phyloP scores from a whole-genome alignment of 2,113 vertebrate species.

The Phalacrocorax pelagicus region DNA sequence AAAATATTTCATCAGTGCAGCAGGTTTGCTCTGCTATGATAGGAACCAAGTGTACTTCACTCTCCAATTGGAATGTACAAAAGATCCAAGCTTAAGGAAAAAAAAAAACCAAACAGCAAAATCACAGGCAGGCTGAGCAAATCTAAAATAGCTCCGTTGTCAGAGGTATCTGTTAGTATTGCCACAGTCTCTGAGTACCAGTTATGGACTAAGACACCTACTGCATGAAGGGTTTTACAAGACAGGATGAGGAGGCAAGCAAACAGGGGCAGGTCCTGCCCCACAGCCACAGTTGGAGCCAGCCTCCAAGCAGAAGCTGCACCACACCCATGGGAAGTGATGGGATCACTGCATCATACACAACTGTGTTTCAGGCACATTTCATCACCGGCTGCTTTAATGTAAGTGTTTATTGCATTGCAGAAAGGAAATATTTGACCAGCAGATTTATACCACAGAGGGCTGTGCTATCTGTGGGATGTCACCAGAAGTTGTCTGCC shows the following conservation, averaged over 20 bases:
- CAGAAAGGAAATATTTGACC: not conserved
- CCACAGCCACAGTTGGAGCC: fast-evolving
- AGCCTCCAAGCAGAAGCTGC: fast-evolving
- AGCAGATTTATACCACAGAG: not conserved
- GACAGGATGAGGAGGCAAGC: not conserved
- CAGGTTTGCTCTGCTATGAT: not conserved
- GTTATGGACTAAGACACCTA: not conserved
- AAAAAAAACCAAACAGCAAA: not conserved
- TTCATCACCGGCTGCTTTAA: not conserved
- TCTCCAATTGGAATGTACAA: not conserved
- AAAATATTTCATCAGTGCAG: not conserved
- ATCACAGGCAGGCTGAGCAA: not conserved
- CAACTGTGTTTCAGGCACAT: not conserved
- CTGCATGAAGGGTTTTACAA: not conserved
- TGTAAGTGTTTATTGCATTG: not conserved
- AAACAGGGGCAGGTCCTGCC: not conserved
- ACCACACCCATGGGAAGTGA: fast-evolving
- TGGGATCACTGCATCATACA: fast-evolving
- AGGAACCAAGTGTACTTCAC: not conserved
- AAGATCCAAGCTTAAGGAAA: not conserved
- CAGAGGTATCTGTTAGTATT: not conserved
- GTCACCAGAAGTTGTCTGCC: not conserved
- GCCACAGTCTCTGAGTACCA: not conserved
- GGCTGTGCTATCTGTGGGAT: not conserved
- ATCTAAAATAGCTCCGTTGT: not conserved